phyloP scores from a whole-genome alignment of 2,113 vertebrate species.

The Chelonoidis abingdonii region DNA sequence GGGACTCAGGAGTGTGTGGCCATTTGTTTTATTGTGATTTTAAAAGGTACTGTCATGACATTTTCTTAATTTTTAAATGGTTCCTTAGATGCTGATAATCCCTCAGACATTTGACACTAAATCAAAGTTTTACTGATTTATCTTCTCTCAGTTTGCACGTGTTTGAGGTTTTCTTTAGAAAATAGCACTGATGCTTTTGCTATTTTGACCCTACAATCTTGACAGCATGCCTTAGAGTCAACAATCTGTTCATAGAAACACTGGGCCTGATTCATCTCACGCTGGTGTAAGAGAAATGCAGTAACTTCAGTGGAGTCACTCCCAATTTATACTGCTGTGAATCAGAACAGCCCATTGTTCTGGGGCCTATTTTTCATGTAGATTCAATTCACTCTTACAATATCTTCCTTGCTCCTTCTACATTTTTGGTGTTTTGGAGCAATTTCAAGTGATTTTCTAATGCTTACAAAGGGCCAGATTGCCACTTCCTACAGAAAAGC shows the following conservation, averaged over 20 bases:
- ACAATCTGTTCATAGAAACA: not conserved
- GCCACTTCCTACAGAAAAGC: slow-evolving; percentile 7
- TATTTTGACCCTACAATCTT: not conserved
- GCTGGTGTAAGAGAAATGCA: slow-evolving; percentile 37
- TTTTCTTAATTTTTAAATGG: slow-evolving; percentile 6
- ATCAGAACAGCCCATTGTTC: not conserved
- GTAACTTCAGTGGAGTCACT: not conserved
- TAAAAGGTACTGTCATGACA: not conserved
- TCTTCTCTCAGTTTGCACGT: not conserved
- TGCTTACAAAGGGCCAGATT: not conserved
- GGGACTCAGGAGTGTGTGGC: not conserved
- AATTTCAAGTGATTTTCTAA: slow-evolving; percentile 13
- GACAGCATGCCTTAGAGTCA: not conserved
- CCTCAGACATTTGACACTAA: not conserved
- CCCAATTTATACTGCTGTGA: not conserved
- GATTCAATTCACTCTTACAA: not conserved
- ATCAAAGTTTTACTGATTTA: not conserved
- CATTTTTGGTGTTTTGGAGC: not conserved
- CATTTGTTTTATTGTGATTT: not conserved
- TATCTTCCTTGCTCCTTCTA: not conserved
- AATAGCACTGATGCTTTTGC: not conserved
- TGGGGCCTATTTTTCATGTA: not conserved
- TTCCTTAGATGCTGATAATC: not conserved
- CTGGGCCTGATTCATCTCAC: not conserved
- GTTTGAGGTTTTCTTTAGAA: slow-evolving; percentile 13